A percentile compares a stretch with the other conserved stretches of the same genome.
Evolutionary conservation across 1,140 invertebrate genomes (phyloP).

Genomic region (Drosophila willistoni): DNA sequence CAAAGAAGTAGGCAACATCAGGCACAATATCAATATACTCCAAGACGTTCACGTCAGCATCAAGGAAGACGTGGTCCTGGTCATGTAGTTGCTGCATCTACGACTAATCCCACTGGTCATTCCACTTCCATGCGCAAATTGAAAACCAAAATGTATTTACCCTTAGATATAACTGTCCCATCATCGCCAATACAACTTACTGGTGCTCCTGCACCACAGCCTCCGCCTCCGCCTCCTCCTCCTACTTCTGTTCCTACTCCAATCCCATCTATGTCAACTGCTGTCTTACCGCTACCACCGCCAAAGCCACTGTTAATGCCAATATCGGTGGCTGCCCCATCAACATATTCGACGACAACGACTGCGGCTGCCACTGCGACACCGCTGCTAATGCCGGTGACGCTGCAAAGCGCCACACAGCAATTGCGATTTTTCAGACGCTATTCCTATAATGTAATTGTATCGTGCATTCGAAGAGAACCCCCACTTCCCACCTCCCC

Average conservation of each 20-base stretch:
- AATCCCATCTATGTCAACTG: constrained; percentile 5
- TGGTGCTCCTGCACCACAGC: constrained; percentile 6
- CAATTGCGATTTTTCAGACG: constrained; percentile 82
- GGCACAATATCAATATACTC: constrained; percentile 33
- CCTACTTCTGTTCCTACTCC: constrained; percentile 27
- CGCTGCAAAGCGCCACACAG: constrained; percentile 73
- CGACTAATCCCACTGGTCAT: constrained; percentile 28
- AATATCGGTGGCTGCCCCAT: constrained; percentile 14
- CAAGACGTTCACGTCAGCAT: constrained; percentile 31
- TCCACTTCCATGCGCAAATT: constrained; percentile 40
- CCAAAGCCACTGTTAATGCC: constrained; percentile 5
- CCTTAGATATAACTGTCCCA: constrained; percentile 63
- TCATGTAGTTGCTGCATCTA: constrained; percentile 34
- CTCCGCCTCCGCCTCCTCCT: not conserved
- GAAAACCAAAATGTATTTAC: constrained; percentile 61
- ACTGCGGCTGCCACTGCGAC: constrained; percentile 28
- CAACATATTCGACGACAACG: constrained; percentile 6
- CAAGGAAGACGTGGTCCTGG: constrained; percentile 57
- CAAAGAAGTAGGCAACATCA: constrained; percentile 43
- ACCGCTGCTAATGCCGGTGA: constrained; percentile 72
- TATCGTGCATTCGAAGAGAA: constrained; percentile 79
- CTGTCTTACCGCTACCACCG: constrained; percentile 25
- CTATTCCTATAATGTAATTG: constrained; percentile 83
- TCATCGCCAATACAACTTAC: constrained; percentile 22
- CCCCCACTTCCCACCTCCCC: too few relatives aligned